Conservation (phyloP, 2,888 invertebrate species). For the Papilio gigon region DNA sequence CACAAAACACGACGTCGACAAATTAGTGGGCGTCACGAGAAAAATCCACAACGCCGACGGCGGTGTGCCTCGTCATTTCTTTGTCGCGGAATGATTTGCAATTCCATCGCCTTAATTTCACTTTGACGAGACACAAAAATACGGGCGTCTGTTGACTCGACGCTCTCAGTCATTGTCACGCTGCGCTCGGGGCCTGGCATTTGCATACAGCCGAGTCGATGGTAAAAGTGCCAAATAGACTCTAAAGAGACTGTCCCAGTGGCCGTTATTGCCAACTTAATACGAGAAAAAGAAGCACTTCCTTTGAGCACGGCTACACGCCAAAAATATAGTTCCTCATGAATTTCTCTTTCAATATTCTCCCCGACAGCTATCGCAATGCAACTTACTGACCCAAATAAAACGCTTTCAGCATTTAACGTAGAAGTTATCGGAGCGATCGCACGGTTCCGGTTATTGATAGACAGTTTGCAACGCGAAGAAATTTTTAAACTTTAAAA, state of each 20-base stretch:
- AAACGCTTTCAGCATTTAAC: constrained; percentile 40
- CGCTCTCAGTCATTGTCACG: constrained; percentile 46
- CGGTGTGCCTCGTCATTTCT: constrained; percentile 74
- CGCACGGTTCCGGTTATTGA: constrained; percentile 37
- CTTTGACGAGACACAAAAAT: constrained; percentile 80
- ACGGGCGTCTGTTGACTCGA: constrained; percentile 55
- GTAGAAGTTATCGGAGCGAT: constrained; percentile 35
- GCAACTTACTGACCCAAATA: constrained; percentile 42
- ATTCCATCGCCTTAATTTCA: constrained; percentile 80
- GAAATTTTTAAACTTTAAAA: constrained; percentile 13
- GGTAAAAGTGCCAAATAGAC: constrained; percentile 64
- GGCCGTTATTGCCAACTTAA: constrained; percentile 42
- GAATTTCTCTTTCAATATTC: constrained; percentile 41
- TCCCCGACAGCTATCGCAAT: constrained; percentile 39
- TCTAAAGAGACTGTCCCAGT: constrained; percentile 61
- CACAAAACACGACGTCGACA: constrained; percentile 53
- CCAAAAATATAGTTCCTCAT: constrained; percentile 40
- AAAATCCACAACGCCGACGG: constrained; percentile 72
- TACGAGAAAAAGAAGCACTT: constrained; percentile 41
- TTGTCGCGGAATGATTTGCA: constrained; percentile 78
- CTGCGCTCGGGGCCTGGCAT: constrained; percentile 67
- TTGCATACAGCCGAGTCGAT: constrained; percentile 78
- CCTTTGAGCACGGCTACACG: constrained; percentile 40
- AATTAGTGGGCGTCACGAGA: constrained; percentile 73
- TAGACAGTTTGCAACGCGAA: constrained; percentile 26